Base-by-base conservation (phyloP, 1,140 invertebrate genomes). In the Steinernema feltiae region DNA sequence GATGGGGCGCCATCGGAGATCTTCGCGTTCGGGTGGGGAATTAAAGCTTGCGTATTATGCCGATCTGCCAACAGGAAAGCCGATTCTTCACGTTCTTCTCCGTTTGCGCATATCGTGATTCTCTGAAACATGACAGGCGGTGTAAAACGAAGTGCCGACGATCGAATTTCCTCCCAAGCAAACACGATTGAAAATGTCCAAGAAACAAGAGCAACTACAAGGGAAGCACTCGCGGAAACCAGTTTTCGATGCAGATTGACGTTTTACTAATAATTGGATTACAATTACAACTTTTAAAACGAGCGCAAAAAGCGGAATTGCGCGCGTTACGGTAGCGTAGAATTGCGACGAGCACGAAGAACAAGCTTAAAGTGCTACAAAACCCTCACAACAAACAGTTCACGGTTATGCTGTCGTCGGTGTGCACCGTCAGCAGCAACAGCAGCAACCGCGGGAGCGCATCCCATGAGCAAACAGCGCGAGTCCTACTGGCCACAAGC, bases 21-120 rank as follows among this genome's bases (percentile, higher is more conserved):
- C 7, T 63, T 21, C 7, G 15, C 7, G 24, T 15, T 41, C 15
- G 3, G 3, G 12, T 7, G 24, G 53, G 15, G 7, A 63, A 27
- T 63, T 63, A 63, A 63, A 63, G 53, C 53, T 63, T 63, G 7
- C 2, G 53, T 63, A 63, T 63, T 63, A 63, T 63, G 53, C 53
- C 12, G 24, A 63, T 21, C 35, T 41, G 18, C 35, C 7, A 63
- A 12, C 24, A 27, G 24, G 53, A 63, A 63, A 17, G 12, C 53
- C 24, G 3, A 17, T 27, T 63, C 24, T 21, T 27, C 24, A 63
- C 12, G 3, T 27, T 63, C 53, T 63, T 63, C 53, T 63, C 53
- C 53, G 53, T 27, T 63, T 63, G 7, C 53, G 15, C 53, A 63
- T 63, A 12, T 63, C 53, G 7, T 27, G 24, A 7, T 15, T 15